Evolutionary conservation across 2,888 invertebrate genomes (phyloP), one percentile per base, ranked within the genome.

Genomic region (Protonemura montana): DNA sequence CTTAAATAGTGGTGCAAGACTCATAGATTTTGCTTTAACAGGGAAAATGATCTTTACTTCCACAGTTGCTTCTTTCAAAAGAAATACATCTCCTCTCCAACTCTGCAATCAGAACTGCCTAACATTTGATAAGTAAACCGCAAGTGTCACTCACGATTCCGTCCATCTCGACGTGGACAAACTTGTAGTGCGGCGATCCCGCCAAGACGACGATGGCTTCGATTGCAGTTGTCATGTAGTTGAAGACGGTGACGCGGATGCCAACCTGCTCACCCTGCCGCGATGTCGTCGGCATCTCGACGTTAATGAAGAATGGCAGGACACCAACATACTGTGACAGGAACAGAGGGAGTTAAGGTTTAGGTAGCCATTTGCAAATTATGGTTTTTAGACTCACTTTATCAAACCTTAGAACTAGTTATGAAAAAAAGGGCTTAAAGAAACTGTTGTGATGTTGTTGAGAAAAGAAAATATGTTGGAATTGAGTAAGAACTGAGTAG

Each of bases 211-310:
- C 96, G 0, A 96, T 95, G 0, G 97, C 97, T 91, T 97, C 97
- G 87, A 98, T 94, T 88, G 95, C 94, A 88, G 94, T 94, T 83
- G 94, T 94, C 95, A 97, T 96, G 92, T 98, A 98, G 93, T 99
- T 99, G 92, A 99, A 98, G 7, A 99, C 96, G 0, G 97, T 96
- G 0, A 98, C 97, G 35, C 98, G 94, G 41, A 99, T 94, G 13
- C 98, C 98, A 59, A 99, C 94, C 91, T 98, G 98, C 92, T 99
- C 98, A 3, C 98, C 98, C 91, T 97, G 96, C 76, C 96, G 94
- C 89, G 97, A 96, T 42, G 93, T 92, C 0, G 93, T 93, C 0
- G 98, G 98, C 93, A 98, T 97, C 91, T 99, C 98, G 84, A 98
- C 96, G 90, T 97, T 97, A 89, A 98, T 98, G 92, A 96, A 98